Evolutionary conservation across 2,797 vertebrate species (phyloP).

Genomic region (Diceros bicornis): DNA sequence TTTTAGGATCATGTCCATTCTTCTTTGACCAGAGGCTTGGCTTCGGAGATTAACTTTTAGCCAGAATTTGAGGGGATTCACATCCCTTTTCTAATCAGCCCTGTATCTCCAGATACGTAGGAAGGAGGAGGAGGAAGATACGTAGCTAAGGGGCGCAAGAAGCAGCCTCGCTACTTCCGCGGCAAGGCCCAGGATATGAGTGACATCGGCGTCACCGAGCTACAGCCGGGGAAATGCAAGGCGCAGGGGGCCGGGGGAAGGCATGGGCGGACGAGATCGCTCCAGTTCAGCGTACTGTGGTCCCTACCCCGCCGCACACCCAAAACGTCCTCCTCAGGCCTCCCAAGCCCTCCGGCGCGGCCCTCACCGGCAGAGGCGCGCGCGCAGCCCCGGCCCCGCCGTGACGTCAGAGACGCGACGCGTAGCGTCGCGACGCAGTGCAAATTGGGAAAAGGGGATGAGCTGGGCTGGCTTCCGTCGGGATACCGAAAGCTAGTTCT

Average conservation of each 20-base stretch:
- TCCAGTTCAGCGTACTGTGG: accelerated
- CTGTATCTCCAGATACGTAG: neutral
- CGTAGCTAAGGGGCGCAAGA: neutral
- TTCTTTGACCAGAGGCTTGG: neutral
- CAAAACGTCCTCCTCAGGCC: accelerated
- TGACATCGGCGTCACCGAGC: accelerated
- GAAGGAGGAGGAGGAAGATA: neutral
- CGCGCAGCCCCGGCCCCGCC: neutral
- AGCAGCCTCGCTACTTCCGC: neutral
- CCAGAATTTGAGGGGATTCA: neutral
- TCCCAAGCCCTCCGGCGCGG: accelerated
- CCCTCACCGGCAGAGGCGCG: accelerated
- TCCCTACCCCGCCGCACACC: accelerated
- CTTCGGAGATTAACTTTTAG: neutral
- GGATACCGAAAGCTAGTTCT: neutral
- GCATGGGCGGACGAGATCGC: accelerated
- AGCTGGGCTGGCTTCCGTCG: constrained; percentile 35
- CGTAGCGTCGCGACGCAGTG: constrained; percentile 74
- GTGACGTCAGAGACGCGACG: constrained; percentile 76
- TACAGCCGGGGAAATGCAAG: accelerated
- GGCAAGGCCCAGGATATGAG: neutral
- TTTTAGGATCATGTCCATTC: neutral
- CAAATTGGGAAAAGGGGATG: constrained; percentile 79
- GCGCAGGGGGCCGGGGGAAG: accelerated
- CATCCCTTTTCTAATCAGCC: neutral